Evolutionary conservation across 2,113 vertebrate species (phyloP).

Genomic region (Phalacrocorax pelagicus): DNA sequence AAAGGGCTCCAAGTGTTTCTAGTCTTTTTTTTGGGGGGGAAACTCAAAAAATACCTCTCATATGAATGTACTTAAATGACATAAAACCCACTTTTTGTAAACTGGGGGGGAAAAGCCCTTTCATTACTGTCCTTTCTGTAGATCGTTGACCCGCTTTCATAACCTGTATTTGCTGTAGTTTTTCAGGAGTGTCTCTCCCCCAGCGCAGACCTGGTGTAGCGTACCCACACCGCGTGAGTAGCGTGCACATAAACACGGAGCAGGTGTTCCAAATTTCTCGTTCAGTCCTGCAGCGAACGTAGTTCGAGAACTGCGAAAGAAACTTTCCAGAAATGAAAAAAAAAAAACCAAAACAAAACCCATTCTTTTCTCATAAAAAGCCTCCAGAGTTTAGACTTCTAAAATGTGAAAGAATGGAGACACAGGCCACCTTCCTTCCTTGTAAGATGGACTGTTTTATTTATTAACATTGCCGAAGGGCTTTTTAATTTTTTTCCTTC

Average conservation of each 20-base stretch:
- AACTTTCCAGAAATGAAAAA: neutral
- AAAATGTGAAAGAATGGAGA: constrained; percentile 37
- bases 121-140: neutral
- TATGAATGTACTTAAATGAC: constrained; percentile 49
- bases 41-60: constrained; percentile 48
- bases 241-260: neutral
- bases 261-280: neutral
- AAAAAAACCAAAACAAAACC: neutral
- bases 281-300: neutral
- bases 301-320: neutral
- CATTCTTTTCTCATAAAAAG: constrained; percentile 49
- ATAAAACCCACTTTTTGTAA: neutral
- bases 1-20: constrained; percentile 60
- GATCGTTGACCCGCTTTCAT: neutral
- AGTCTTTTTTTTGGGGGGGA: neutral
- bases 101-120: neutral
- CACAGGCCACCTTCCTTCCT: constrained; percentile 81
- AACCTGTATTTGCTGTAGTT: constrained; percentile 1
- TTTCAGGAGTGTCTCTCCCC: neutral
- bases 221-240: neutral
- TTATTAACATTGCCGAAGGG: constrained; percentile 73
- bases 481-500: constrained; percentile 71
- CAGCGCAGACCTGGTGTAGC: neutral
- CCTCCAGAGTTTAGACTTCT: constrained; percentile 57
- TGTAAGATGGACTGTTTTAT: constrained; percentile 72